These are phyloP conservation scores for Hyposoter didymator DNA, from an alignment of 2,888 invertebrate species.

Conservation along the genomic window DNA sequence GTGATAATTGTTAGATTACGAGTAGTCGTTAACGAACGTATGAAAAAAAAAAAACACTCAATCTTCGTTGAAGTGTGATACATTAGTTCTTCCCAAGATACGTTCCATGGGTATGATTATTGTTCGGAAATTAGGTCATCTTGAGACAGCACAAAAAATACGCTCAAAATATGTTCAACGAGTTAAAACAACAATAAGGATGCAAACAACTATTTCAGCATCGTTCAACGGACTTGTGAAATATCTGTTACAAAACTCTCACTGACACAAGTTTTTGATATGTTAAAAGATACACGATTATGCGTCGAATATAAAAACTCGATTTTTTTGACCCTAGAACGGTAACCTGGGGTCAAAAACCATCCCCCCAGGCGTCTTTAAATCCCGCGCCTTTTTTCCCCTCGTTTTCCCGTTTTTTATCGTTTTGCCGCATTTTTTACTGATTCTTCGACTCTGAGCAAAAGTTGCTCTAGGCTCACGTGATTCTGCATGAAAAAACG, in stretches of 20 bases:
- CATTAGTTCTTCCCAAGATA: not conserved
- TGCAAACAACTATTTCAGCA: constrained; percentile 36
- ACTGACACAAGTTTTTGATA: constrained; percentile 42
- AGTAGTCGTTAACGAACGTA: constrained; percentile 1
- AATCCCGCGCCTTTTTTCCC: too few species aligned
- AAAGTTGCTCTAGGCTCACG: too few species aligned
- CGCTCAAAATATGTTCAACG: constrained; percentile 10
- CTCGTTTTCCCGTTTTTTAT: too few species aligned
- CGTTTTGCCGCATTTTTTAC: too few species aligned
- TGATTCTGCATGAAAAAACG: too few species aligned
- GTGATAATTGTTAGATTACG: not conserved
- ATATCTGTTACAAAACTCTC: not conserved
- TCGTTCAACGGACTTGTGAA: constrained; percentile 16
- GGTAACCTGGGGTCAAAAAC: too few species aligned
- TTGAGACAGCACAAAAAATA: not conserved
- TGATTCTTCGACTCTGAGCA: too few species aligned
- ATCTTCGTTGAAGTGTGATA: not conserved
- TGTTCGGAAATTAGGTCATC: not conserved
- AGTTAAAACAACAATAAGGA: constrained; percentile 25
- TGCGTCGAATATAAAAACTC: not conserved
- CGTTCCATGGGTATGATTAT: not conserved
- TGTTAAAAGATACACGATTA: constrained; percentile 31
- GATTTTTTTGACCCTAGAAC: too few species aligned
- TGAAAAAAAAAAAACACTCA: constrained; percentile 22
- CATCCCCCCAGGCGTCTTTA: too few species aligned